These are phyloP conservation scores for Neopelma chrysocephalum DNA, from an alignment of 2,797 vertebrate genomes.

Conservation along the genomic window DNA sequence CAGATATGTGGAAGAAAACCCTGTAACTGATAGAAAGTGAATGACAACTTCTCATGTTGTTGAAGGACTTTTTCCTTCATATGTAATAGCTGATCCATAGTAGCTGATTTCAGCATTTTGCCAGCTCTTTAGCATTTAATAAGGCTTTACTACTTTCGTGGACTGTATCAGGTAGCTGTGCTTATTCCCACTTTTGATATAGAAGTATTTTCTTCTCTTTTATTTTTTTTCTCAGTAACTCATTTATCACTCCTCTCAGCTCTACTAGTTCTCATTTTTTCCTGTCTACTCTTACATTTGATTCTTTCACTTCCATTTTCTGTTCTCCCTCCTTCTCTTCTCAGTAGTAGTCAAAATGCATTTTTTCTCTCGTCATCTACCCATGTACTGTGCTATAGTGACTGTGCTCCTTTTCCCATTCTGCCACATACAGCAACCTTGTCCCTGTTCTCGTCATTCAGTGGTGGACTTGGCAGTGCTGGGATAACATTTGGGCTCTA, in stretches of 20 bases:
- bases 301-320: background rate
- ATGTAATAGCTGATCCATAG: background rate
- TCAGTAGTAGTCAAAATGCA: background rate
- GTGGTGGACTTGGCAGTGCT: background rate
- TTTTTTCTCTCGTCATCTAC: background rate
- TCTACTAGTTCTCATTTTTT: background rate
- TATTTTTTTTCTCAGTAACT: background rate
- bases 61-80: background rate
- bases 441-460: background rate
- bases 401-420: background rate
- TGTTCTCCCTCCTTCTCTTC: background rate
- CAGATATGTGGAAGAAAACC: background rate
- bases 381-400: background rate
- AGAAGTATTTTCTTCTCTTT: background rate
- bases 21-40: background rate
- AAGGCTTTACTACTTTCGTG: background rate
- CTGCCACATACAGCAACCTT: background rate
- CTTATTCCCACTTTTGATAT: background rate
- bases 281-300: background rate
- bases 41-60: background rate
- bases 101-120: background rate
- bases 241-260: background rate
- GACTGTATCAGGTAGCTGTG: background rate
- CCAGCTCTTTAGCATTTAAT: background rate
- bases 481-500: background rate